Evolutionary conservation across 2,797 vertebrate species (phyloP), one percentile per base, ranked within the genome.

Genomic region (Chrysocyon brachyurus): DNA sequence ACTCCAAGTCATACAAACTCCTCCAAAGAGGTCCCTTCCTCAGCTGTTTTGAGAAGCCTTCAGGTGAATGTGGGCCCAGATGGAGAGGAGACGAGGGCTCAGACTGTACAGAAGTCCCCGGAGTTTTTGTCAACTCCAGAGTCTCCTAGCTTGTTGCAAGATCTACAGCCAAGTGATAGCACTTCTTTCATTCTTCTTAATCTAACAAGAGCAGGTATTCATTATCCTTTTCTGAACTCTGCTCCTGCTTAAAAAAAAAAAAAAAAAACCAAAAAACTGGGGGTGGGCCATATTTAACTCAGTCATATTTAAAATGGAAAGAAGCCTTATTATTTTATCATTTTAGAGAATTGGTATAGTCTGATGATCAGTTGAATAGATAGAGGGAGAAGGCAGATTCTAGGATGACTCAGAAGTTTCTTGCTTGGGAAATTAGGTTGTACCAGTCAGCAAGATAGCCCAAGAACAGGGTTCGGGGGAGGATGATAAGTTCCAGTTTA

Each of bases 111-210:
- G 98, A 99, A 99, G 40, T 98, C 99, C 93, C 82, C 99, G 54
- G 99, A 99, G 83, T 99, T 99, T 96, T 98, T 97, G 96, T 98
- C 98, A 97, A 99, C 93, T 97, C 98, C 98, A 98, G 99, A 99
- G 86, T 98, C 99, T 85, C 98, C 99, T 93, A 98, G 99, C 96
- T 99, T 99, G 98, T 98, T 99, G 96, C 99, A 99, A 96, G 99
- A 99, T 98, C 98, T 99, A 17, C 99, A 99, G 87, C 99, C 99
- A 97, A 99, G 99, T 11, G 99, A 99, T 96, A 99, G 99, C 98
- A 99, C 99, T 70, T 99, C 99, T 68, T 99, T 99, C 95, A 99
- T 99, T 98, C 99, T 99, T 70, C 99, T 99, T 94, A 99, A 99
- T 98, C 98, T 99, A 4, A 99, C 99, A n/a, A 99, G 99, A 99